A percentile compares a stretch with the other conserved stretches of the same genome.
Conservation (phyloP, 2,113 vertebrate genomes). For the Paedocypris sp. region DNA sequence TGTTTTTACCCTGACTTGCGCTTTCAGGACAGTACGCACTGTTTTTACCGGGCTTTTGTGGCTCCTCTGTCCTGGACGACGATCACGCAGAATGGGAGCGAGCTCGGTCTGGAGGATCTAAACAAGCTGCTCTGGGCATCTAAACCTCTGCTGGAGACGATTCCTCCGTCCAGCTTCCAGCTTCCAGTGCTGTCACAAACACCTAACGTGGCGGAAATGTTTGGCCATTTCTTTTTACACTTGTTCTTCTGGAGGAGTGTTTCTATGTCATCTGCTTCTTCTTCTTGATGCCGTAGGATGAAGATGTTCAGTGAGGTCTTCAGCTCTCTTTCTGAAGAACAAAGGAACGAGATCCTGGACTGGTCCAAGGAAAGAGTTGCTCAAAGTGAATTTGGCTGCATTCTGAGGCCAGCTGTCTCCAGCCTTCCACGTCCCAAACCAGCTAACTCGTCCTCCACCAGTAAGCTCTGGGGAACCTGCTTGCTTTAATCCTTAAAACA, state of each 20-base stretch:
- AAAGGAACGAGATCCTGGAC: slow-evolving; percentile 28
- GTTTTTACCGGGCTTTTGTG: slow-evolving; percentile 45
- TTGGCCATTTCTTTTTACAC: slow-evolving; percentile 13
- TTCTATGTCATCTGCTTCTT: neutral
- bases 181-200: slow-evolving; percentile 19
- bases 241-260: neutral
- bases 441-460: neutral
- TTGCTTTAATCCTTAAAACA: neutral
- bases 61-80: slow-evolving; percentile 42
- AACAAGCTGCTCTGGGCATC: slow-evolving; percentile 37
- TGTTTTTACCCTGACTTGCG: neutral
- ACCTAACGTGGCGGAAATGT: slow-evolving; percentile 40
- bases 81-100: slow-evolving; percentile 20
- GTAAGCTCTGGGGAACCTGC: neutral
- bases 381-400: slow-evolving; percentile 12
- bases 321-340: slow-evolving; percentile 22
- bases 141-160: slow-evolving; percentile 26
- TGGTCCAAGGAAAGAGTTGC: slow-evolving; percentile 48
- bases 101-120: slow-evolving; percentile 32
- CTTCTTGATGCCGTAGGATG: slow-evolving; percentile 40
- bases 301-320: slow-evolving; percentile 35
- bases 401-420: neutral
- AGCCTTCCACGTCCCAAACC: neutral
- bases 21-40: slow-evolving; percentile 33
- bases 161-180: neutral